Evolutionary conservation across 2,113 vertebrate species (phyloP).

Genomic region (Cochlearius cochlearius): DNA sequence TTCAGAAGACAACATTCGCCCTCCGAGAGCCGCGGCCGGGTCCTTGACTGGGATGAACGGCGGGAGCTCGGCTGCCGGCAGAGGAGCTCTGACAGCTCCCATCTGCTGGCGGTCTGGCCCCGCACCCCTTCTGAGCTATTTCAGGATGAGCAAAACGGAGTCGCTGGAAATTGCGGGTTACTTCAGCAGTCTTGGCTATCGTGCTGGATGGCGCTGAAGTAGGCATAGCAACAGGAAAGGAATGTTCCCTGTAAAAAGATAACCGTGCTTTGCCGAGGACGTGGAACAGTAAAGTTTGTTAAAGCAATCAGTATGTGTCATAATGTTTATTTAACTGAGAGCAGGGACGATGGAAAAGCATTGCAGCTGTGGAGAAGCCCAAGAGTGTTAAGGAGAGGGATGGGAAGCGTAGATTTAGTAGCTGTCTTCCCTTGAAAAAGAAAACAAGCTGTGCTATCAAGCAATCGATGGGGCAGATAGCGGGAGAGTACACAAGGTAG

Average conservation of each 20-base stretch:
- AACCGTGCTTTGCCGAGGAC: constrained; percentile 32
- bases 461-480: constrained; percentile 11
- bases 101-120: constrained; percentile 15
- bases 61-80: neutral
- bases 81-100: constrained; percentile 14
- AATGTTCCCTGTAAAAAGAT: constrained; percentile 62
- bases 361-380: constrained; percentile 64
- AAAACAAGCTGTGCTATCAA: constrained; percentile 55
- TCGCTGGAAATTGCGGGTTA: neutral
- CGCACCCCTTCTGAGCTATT: neutral
- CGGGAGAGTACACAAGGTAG: constrained; percentile 36
- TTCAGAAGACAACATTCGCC: neutral
- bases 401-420: constrained; percentile 55
- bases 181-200: neutral
- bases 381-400: constrained; percentile 40
- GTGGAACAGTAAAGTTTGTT: constrained; percentile 54
- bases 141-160: neutral
- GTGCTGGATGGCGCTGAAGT: constrained; percentile 12
- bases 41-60: neutral
- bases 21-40: fast-evolving
- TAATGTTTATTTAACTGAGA: constrained; percentile 70
- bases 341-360: constrained; percentile 49
- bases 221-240: constrained; percentile 56
- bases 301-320: constrained; percentile 67
- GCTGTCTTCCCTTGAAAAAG: constrained; percentile 49